Percentiles rank a stretch among this genome's conserved stretches.
These are phyloP conservation scores for Cuniculus paca DNA, from an alignment of 2,797 vertebrate genomes.

Conservation along the genomic window DNA sequence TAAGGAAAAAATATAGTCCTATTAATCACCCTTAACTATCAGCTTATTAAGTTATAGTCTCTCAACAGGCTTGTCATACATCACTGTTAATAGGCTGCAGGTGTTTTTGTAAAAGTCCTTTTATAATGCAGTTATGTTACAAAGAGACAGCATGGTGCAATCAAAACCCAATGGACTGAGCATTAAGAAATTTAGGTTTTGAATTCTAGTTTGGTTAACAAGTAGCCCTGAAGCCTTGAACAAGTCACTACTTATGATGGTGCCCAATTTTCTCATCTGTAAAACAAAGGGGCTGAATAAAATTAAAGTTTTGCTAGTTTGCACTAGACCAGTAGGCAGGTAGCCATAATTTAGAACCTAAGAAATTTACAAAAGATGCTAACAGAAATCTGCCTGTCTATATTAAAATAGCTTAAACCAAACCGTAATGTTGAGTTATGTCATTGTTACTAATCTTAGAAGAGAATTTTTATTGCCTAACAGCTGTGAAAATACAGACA, in stretches of 20 bases:
- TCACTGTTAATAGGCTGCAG: slow-evolving; percentile 83
- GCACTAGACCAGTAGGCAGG: neutral
- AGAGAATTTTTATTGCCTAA: slow-evolving; percentile 11
- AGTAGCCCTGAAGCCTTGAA: neutral
- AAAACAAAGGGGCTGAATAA: slow-evolving; percentile 39
- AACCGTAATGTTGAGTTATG: slow-evolving; percentile 24
- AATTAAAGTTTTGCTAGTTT: slow-evolving; percentile 34
- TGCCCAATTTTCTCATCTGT: slow-evolving; percentile 27
- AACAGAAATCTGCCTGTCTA: slow-evolving; percentile 29
- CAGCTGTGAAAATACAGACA: neutral
- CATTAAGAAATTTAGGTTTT: slow-evolving; percentile 59
- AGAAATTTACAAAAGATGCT: neutral
- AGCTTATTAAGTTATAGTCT: slow-evolving; percentile 87
- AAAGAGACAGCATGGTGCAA: slow-evolving; percentile 44
- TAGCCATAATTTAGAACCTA: neutral
- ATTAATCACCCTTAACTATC: slow-evolving; percentile 88
- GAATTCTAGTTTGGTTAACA: slow-evolving; percentile 56
- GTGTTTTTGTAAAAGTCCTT: slow-evolving; percentile 82
- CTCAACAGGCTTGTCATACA: slow-evolving; percentile 85
- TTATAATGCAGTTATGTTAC: slow-evolving; percentile 80
- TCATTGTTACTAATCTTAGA: slow-evolving; percentile 25
- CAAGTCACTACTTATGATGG: neutral
- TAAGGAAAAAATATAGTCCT: slow-evolving; percentile 85
- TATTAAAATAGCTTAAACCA: slow-evolving; percentile 28
- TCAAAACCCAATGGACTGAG: slow-evolving; percentile 31